Conservation (phyloP, 2,113 vertebrate species). For the Chloropsis cyanopogon region DNA sequence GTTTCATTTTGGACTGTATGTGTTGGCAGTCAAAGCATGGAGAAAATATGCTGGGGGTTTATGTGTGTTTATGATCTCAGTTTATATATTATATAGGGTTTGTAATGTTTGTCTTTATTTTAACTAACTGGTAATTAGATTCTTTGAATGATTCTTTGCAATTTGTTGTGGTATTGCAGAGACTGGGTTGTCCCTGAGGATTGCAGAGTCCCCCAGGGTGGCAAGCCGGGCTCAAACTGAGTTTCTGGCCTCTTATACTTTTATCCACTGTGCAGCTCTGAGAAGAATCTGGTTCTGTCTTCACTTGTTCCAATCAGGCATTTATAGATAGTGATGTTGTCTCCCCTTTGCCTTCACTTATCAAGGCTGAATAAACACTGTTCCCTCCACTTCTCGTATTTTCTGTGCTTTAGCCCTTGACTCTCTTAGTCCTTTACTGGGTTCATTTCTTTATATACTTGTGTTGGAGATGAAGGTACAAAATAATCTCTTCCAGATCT, state of each 20-base stretch:
- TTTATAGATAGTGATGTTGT: neutral
- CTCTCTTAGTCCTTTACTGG: neutral
- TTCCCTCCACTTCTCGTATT: neutral
- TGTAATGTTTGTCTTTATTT: neutral
- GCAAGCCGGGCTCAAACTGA: neutral
- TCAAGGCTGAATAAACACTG: neutral
- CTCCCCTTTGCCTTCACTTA: neutral
- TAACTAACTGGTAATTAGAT: neutral
- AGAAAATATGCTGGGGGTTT: neutral
- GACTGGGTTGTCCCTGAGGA: fast-evolving
- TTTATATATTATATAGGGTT: neutral
- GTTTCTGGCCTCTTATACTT: neutral
- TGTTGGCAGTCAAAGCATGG: neutral
- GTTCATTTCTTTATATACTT: neutral
- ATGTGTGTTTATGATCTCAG: neutral
- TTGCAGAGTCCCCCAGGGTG: fast-evolving
- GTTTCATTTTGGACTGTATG: neutral
- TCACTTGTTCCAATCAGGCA: neutral
- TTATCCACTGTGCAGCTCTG: neutral
- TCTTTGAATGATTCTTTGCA: neutral
- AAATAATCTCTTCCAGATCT: neutral
- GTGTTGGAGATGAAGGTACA: neutral
- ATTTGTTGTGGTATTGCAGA: neutral
- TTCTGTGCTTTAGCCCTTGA: neutral
- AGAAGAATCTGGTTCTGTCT: neutral